Evolutionary conservation across 2,888 invertebrate genomes (phyloP), one percentile per base, ranked within the genome.

Genomic region (Hydriomena furcata): DNA sequence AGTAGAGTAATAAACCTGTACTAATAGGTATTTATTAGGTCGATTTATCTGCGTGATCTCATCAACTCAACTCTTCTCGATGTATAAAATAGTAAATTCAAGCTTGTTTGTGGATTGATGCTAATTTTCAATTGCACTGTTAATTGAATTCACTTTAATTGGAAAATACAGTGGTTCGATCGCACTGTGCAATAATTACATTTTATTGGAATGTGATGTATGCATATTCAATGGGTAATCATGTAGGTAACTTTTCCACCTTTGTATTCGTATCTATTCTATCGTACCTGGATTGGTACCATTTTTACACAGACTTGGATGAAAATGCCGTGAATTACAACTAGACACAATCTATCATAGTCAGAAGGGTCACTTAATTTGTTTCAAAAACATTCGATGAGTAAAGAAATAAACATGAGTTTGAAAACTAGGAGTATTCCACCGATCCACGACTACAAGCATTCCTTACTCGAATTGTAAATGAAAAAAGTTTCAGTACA

Each of bases 141-240:
- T 27, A 32, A 48, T 48, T 30, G 25, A 24, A 36, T 48, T 48
- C 42, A 48, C 41, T 36, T 46, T 38, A 4, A 25, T 11, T 30
- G 35, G 10, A 35, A 44, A 28, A 28, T 25, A 44, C 25, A 25
- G 17, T 37, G 31, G 36, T 45, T 30, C 30, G 10, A 23, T 30
- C 31, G 1, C 30, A 4, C n/a, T 41, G 24, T 35, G 24, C 13
- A 31, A 24, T 41, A 23, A 48, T 30, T 31, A 11, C 23, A 31
- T 37, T 11, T 8, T 17, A 17, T 17, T 17, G 5, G 17, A 12
- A 25, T 25, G 27, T 20, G 4, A 25, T 25, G 27, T 20, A 4
- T 11, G 7, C 10, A 27, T 10, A 27, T 27, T 27, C 8, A 10
- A 8, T 27, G n/a, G n/a, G n/a, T n/a, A n/a, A n/a, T n/a, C n/a